phyloP scores from a whole-genome alignment of 2,113 vertebrate genomes.

The Fulica atra region DNA sequence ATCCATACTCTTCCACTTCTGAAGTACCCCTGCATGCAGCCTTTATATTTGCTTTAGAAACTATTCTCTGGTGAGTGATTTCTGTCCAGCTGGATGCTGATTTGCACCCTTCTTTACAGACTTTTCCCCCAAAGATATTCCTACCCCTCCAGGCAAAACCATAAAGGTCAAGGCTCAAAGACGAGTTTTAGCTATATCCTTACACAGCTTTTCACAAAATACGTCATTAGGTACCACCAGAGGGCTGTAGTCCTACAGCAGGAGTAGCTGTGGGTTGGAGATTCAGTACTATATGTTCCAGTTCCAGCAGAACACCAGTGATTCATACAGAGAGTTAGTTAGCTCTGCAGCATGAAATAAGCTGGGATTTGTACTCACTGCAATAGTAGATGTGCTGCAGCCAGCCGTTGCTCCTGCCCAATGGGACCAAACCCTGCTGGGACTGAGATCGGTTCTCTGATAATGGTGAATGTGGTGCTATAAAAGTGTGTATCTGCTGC shows the following conservation, averaged over 20 bases:
- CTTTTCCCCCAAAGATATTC: background rate
- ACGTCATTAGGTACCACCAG: background rate
- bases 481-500: background rate
- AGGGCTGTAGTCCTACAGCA: slow-evolving; percentile 15
- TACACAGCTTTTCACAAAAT: background rate
- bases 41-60: background rate
- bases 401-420: background rate
- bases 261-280: background rate
- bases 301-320: background rate
- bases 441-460: rapidly evolving
- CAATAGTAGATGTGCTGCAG: rapidly evolving
- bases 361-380: background rate
- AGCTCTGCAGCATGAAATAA: background rate
- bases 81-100: background rate
- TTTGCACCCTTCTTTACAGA: background rate
- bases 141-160: background rate
- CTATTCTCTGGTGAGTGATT: background rate
- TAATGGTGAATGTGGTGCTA: background rate
- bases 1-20: background rate
- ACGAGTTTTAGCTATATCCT: background rate
- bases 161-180: background rate
- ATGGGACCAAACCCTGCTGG: background rate
- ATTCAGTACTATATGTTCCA: rapidly evolving
- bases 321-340: background rate
- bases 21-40: background rate